Evolutionary conservation across 2,888 invertebrate species (phyloP), one percentile per base, ranked within the genome.

Genomic region (Eristalinus sepulchralis): DNA sequence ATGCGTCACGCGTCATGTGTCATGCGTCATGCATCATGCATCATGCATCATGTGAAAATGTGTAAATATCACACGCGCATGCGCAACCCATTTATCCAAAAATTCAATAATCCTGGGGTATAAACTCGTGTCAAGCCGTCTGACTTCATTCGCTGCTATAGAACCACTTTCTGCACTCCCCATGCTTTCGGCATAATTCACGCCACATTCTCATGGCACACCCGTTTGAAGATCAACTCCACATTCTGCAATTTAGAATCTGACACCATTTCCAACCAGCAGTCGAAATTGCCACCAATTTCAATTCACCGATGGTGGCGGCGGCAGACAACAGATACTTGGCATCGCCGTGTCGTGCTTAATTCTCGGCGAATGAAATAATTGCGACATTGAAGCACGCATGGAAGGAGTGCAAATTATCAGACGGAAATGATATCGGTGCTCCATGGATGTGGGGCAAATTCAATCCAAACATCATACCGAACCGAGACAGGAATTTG

Each of bases 381-480:
- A 85, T 82, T 82, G 72, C 63, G 73, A 82, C 66, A 72, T 72
- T 53, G 47, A 76, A 55, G 67, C 68, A 59, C 53, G 57, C 59
- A 67, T 57, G 20, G 34, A 31, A 62, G 55, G 6, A n/a, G 24
- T 57, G 11, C 17, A 39, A 39, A 60, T 57, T 82, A 71, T 82
- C 60, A 17, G 71, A 34, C 64, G 63, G 67, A 80, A 68, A 81
- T 68, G 64, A 75, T 70, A 63, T 81, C 63, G 39, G 63, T 62
- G 76, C 62, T 27, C 39, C 39, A 81, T 75, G 59, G 62, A 79
- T 86, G 83, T 79, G 67, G 83, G 66, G 83, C 75, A 83, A 86
- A 86, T 86, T 79, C 83, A 86, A 83, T 83, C 73, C 83, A 86
- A 83, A 86, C 78, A 86, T 83, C 55, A 73, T 75, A 75, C 67